Evolutionary conservation across 1,140 invertebrate species (phyloP).

Genomic region (Drosophila lowei): DNA sequence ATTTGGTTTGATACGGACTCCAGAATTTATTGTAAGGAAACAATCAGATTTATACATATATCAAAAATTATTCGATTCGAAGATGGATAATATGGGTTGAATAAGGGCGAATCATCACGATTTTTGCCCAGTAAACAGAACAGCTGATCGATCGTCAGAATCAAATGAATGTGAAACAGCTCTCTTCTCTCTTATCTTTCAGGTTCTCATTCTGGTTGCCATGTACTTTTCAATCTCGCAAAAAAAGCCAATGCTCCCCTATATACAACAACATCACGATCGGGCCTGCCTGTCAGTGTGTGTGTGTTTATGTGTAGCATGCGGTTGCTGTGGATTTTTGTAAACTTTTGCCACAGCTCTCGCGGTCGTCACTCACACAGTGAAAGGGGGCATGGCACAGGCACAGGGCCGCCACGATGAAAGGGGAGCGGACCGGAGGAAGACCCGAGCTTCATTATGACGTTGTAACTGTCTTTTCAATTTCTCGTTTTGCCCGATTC

Average conservation of each 20-base stretch:
- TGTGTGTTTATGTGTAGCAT: constrained; percentile 55
- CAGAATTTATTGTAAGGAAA: no score
- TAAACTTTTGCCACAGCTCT: constrained; percentile 55
- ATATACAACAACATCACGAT: constrained; percentile 67
- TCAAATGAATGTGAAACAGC: constrained; percentile 36
- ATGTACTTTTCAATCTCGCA: constrained; percentile 24
- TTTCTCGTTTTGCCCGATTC: constrained; percentile 81
- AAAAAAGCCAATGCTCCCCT: constrained; percentile 44
- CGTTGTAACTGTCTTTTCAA: constrained; percentile 80
- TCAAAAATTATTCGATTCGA: no score
- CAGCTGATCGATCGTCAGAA: constrained; percentile 23
- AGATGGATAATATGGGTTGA: no score
- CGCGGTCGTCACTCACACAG: constrained; percentile 30
- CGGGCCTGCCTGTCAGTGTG: background rate
- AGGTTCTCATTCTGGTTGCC: constrained; percentile 27
- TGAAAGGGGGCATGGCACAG: background rate
- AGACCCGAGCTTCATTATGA: constrained; percentile 65
- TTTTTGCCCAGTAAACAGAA: no score
- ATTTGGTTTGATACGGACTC: background rate
- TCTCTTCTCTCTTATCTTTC: constrained; percentile 35
- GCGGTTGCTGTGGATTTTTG: constrained; percentile 67
- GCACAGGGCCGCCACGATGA: background rate
- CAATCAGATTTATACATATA: no score
- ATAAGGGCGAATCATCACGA: no score
- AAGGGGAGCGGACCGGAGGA: background rate